phyloP scores from a whole-genome alignment of 2,888 invertebrate species.

The Linnaemya tessellans region DNA sequence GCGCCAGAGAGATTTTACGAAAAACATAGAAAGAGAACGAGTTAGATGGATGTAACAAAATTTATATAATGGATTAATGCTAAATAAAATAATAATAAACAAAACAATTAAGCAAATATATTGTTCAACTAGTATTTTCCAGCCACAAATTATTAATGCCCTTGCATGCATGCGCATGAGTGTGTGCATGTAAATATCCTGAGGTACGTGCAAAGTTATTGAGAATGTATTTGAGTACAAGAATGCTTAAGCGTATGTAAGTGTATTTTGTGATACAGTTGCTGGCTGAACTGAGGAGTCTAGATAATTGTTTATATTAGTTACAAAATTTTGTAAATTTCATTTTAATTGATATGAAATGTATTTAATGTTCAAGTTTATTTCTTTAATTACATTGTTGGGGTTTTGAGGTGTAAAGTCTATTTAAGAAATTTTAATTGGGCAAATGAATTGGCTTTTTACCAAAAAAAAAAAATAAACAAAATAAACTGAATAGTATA shows the following conservation, averaged over 20 bases:
- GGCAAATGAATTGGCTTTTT: constrained; percentile 11
- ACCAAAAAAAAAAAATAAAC: not conserved
- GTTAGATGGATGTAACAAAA: constrained; percentile 34
- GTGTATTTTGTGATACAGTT: not conserved
- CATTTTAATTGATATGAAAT: constrained; percentile 47
- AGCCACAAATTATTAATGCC: constrained; percentile 33
- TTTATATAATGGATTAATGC: constrained; percentile 43
- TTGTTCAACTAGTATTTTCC: constrained; percentile 14
- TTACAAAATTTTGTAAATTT: constrained; percentile 29
- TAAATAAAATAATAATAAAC: constrained; percentile 37
- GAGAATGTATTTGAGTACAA: not conserved
- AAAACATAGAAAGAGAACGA: not conserved
- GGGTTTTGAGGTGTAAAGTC: constrained; percentile 11
- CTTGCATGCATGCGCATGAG: not conserved
- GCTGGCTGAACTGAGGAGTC: not conserved
- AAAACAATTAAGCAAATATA: constrained; percentile 43
- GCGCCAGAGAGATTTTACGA: not conserved
- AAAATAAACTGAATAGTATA: not conserved
- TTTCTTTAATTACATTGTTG: constrained; percentile 11
- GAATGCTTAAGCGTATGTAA: not conserved
- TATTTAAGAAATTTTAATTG: constrained; percentile 8
- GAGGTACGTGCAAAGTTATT: not conserved
- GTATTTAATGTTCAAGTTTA: constrained; percentile 2
- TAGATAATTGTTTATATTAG: not conserved
- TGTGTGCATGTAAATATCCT: not conserved